phyloP scores from a whole-genome alignment of 53 echinoderm and acorn worm species.

The Apostichopus leukothele region DNA sequence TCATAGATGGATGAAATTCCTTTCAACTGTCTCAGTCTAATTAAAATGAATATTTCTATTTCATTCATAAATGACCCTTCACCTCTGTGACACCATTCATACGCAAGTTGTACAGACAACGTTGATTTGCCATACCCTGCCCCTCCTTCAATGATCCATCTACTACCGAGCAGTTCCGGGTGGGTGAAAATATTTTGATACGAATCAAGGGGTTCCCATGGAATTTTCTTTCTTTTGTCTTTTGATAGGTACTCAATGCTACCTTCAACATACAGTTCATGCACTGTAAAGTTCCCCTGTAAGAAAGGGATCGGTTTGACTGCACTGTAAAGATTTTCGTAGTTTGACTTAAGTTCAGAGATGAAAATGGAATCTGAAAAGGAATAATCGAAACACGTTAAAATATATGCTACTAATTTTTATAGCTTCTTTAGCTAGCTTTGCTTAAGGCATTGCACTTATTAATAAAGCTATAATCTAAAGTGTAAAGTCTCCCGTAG shows the following conservation, averaged over 20 bases:
- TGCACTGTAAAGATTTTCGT: not conserved
- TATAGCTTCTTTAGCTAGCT: too few relatives aligned
- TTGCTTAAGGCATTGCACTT: too few relatives aligned
- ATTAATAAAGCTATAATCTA: too few relatives aligned
- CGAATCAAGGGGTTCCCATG: conserved; percentile 1
- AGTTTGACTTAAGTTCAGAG: conserved; percentile 16
- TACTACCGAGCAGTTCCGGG: not conserved
- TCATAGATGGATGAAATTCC: conserved; percentile 21
- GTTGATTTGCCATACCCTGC: conserved; percentile 33
- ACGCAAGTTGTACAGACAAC: not conserved
- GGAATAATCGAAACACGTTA: not conserved
- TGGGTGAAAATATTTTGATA: conserved; percentile 5
- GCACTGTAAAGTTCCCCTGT: not conserved
- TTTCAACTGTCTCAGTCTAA: conserved; percentile 2
- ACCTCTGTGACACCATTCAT: not conserved
- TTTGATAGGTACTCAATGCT: not conserved
- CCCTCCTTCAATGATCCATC: conserved; percentile 24
- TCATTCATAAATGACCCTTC: not conserved
- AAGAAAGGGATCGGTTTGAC: conserved; percentile 9
- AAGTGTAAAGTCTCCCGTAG: too few relatives aligned
- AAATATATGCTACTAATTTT: too few relatives aligned
- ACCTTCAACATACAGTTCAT: conserved; percentile 23
- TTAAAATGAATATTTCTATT: not conserved
- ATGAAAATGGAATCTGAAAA: not conserved
- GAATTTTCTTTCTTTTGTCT: not conserved